Evolutionary conservation across 2,797 vertebrate species (phyloP).

Genomic region (Liparis tanakae): DNA sequence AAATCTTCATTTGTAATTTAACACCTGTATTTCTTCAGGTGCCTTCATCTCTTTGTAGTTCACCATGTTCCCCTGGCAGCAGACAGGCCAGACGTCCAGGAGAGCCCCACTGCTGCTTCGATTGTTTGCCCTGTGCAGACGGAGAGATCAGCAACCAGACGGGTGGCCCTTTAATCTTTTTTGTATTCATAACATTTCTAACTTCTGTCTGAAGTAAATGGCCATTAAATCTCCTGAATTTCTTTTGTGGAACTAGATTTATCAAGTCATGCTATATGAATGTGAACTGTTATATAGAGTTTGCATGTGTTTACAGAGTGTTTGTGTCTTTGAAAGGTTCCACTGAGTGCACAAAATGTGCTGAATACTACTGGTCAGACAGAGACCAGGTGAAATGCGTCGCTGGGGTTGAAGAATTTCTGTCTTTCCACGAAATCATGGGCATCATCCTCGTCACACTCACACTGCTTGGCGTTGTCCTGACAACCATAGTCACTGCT

Average conservation of each 20-base stretch:
- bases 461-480: constrained; percentile 72
- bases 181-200: background rate
- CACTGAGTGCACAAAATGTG: constrained; percentile 78
- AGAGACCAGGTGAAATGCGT: constrained; percentile 74
- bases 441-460: constrained; percentile 77
- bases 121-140: constrained; percentile 83
- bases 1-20: background rate
- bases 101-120: constrained; percentile 80
- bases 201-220: background rate
- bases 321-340: constrained; percentile 65
- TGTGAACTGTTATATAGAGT: background rate
- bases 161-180: constrained; percentile 49
- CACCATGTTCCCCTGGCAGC: constrained; percentile 76
- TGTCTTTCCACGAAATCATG: constrained; percentile 80
- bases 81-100: constrained; percentile 70
- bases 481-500: constrained; percentile 65
- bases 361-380: constrained; percentile 79
- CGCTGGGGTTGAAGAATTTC: constrained; percentile 77
- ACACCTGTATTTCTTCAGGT: constrained; percentile 57
- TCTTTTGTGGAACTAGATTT: too few species aligned
- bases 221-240: background rate
- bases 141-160: constrained; percentile 81
- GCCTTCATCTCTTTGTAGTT: constrained; percentile 76
- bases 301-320: background rate
- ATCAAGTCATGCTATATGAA: background rate